Evolutionary conservation across 1,140 invertebrate species (phyloP).

Genomic region (Diachasmimorpha longicaudata): DNA sequence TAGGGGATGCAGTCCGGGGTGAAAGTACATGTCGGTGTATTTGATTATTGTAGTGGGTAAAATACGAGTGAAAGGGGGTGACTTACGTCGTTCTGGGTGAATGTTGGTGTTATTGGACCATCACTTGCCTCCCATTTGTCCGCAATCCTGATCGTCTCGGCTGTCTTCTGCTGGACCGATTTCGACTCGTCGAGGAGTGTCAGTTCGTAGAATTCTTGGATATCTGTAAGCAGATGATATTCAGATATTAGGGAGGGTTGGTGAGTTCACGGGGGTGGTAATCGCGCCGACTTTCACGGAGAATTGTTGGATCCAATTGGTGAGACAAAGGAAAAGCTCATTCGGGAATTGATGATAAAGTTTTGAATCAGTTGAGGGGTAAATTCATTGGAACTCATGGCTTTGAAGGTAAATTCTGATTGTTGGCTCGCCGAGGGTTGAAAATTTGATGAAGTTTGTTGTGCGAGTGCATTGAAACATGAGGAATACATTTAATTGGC

Average conservation of each 20-base stretch:
- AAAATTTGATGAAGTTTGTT: no score
- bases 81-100: conserved; percentile 71
- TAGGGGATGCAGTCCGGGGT: conserved; percentile 3
- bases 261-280: no score
- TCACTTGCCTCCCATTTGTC: conserved; percentile 90
- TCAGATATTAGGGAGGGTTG: no score
- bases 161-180: conserved; percentile 92
- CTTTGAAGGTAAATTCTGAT: background rate
- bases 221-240: conserved; percentile 78
- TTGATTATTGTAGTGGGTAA: background rate
- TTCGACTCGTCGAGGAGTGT: conserved; percentile 95
- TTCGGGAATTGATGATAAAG: no score
- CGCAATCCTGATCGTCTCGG: conserved; percentile 93
- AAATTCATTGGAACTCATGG: background rate
- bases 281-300: no score
- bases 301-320: no score
- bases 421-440: no score
- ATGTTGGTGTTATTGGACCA: conserved; percentile 68
- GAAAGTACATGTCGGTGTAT: conserved; percentile 26
- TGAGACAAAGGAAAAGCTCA: no score
- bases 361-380: no score
- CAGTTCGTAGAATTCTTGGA: conserved; percentile 98
- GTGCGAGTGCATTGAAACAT: no score
- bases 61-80: background rate
- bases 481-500: no score